These are phyloP conservation scores for Chymomyza procnemis DNA, from an alignment of 2,888 invertebrate genomes.

Conservation along the genomic window DNA sequence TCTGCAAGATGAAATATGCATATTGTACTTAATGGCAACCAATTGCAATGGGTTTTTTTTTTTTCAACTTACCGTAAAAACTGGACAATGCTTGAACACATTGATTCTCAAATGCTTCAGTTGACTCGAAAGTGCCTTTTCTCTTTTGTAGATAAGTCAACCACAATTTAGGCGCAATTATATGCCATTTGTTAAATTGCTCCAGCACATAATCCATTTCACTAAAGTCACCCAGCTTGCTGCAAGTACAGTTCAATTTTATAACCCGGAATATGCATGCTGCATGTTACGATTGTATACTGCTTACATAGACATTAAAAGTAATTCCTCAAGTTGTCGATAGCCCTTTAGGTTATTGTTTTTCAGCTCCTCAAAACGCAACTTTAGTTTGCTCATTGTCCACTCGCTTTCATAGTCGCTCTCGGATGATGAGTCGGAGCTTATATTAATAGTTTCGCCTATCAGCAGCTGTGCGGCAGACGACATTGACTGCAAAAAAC, in stretches of 20 bases:
- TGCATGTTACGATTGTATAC: neutral
- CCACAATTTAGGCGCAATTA: conserved; percentile 48
- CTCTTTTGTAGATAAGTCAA: conserved; percentile 35
- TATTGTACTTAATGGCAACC: neutral
- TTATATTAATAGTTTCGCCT: neutral
- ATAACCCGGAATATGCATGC: too few relatives aligned
- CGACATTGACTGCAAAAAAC: neutral
- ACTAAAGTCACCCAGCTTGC: conserved; percentile 36
- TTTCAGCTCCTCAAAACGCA: neutral
- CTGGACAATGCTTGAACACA: conserved; percentile 33
- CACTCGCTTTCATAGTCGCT: neutral
- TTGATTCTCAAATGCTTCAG: conserved; percentile 14
- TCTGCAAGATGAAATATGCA: conserved; percentile 14
- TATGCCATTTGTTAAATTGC: conserved; percentile 15
- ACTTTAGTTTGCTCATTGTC: neutral
- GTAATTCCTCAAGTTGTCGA: neutral
- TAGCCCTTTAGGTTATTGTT: neutral
- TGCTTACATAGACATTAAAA: neutral
- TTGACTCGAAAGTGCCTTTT: conserved; percentile 31
- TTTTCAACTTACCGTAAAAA: conserved; percentile 38
- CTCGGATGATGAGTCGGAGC: neutral
- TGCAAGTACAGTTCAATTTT: conserved; percentile 1
- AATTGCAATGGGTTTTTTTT: neutral
- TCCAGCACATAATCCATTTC: conserved; percentile 31
- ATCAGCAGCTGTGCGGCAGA: neutral